These are phyloP conservation scores for Ciconia stormi DNA, from an alignment of 2,113 vertebrate species.

Conservation along the genomic window DNA sequence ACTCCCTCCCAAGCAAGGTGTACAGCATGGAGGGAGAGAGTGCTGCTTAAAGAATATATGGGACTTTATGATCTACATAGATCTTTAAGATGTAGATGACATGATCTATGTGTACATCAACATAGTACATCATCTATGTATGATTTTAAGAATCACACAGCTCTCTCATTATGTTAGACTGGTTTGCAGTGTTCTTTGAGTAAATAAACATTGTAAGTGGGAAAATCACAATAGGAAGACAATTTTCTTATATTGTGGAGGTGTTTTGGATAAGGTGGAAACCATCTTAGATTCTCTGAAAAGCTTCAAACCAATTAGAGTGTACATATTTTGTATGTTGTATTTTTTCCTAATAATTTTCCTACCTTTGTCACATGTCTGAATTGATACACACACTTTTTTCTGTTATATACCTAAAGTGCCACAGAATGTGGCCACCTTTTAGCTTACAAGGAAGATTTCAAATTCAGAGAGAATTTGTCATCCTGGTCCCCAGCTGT, in stretches of 20 bases:
- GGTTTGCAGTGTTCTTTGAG: background rate
- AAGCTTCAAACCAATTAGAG: background rate
- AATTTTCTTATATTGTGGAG: background rate
- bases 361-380: background rate
- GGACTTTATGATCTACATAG: background rate
- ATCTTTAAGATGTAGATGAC: background rate
- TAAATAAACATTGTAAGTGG: background rate
- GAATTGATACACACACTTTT: background rate
- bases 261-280: background rate
- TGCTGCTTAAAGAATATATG: background rate
- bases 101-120: too few species aligned
- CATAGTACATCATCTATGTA: too few species aligned
- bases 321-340: background rate
- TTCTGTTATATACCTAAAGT: background rate
- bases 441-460: background rate
- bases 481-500: background rate
- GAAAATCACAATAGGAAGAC: background rate
- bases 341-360: background rate
- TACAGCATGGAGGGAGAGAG: background rate
- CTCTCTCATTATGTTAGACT: background rate
- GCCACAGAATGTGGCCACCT: background rate
- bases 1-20: background rate
- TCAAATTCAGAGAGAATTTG: background rate
- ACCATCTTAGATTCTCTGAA: background rate
- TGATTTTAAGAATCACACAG: background rate